These are phyloP conservation scores for Megaptera novaeangliae DNA, from an alignment of 2,113 vertebrate genomes.

Conservation along the genomic window DNA sequence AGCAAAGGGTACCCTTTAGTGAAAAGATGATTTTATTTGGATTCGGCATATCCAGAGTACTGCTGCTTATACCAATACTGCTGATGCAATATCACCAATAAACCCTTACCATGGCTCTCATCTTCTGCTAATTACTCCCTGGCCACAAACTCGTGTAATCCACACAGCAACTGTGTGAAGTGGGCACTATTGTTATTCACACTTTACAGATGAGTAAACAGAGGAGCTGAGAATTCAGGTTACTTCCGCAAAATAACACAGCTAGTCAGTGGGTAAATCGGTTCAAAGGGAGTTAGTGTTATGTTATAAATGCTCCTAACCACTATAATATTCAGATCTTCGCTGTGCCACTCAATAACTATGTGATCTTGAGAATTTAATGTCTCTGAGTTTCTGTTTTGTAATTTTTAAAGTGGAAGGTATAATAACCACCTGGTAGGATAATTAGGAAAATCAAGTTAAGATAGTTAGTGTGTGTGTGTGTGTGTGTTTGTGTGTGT, in stretches of 20 bases:
- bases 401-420: background rate
- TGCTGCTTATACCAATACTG: background rate
- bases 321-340: background rate
- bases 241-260: background rate
- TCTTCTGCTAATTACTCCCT: background rate
- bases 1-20: background rate
- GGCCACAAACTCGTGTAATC: background rate
- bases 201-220: background rate
- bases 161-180: background rate
- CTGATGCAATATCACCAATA: background rate
- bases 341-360: background rate
- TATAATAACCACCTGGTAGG: background rate
- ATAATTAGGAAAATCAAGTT: constrained; percentile 6
- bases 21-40: background rate
- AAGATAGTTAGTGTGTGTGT: background rate
- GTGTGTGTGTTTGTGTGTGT: no score
- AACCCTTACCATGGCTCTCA: background rate
- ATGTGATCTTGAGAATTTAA: background rate
- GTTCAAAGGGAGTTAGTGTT: background rate
- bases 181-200: background rate
- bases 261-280: background rate
- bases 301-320: background rate
- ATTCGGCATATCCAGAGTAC: background rate
- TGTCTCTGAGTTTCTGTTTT: background rate
- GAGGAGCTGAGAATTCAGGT: background rate